phyloP scores from a whole-genome alignment of 1,140 invertebrate species.

The Drosophila ananassae region DNA sequence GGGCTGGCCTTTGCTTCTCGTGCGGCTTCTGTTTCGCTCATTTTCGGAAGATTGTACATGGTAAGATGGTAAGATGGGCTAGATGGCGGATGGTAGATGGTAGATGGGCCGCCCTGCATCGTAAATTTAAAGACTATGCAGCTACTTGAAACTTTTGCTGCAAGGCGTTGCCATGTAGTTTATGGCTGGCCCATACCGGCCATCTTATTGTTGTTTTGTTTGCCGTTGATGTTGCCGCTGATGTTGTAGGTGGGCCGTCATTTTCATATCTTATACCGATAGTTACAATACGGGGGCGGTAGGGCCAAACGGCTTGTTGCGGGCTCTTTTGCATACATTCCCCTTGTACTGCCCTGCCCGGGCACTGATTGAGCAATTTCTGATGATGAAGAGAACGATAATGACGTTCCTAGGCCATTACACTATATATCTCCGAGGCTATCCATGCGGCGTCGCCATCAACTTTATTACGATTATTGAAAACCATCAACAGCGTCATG shows the following conservation, averaged over 20 bases:
- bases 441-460: slow-evolving; percentile 28
- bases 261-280: slow-evolving; percentile 65
- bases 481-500: slow-evolving; percentile 33
- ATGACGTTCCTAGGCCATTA: slow-evolving; percentile 19
- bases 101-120: slow-evolving; percentile 40
- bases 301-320: slow-evolving; percentile 2
- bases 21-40: slow-evolving; percentile 49
- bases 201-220: slow-evolving; percentile 18
- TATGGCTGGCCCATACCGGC: slow-evolving; percentile 29
- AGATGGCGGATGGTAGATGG: neutral
- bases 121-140: slow-evolving; percentile 76
- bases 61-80: slow-evolving; percentile 1
- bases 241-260: slow-evolving; percentile 59
- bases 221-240: slow-evolving; percentile 42
- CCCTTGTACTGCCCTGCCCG: neutral
- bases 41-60: slow-evolving; percentile 36
- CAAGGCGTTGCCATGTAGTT: slow-evolving; percentile 65
- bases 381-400: slow-evolving; percentile 41
- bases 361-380: slow-evolving; percentile 61
- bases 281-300: slow-evolving; percentile 34
- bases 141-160: slow-evolving; percentile 67
- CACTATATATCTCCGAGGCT: neutral
- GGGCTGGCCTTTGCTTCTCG: slow-evolving; percentile 58
- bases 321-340: slow-evolving; percentile 55
- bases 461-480: slow-evolving; percentile 54